Evolutionary conservation across 2,888 invertebrate species (phyloP), one percentile per base, ranked within the genome.

Genomic region (Mesorhabditis sp.): DNA sequence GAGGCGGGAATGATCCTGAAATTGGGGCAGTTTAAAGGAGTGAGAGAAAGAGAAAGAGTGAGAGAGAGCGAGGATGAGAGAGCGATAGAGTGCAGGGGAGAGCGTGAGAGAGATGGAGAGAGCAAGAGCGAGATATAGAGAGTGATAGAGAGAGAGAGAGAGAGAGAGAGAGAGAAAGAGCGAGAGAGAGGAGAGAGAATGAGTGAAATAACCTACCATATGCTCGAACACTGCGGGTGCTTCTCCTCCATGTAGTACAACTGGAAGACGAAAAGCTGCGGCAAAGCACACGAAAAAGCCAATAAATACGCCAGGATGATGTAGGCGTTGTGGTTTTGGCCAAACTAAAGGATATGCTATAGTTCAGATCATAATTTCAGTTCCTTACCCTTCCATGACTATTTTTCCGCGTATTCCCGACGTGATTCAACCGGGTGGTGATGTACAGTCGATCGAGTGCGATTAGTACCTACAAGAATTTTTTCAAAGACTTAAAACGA

Each of bases 381-480:
- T 13, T 7, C 10, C 58, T n/a, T 13, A 50, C 58, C 58, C 58
- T 1, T 50, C 58, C 58, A 10, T 50, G 58, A 65, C 65, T 28
- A 10, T 15, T 41, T 43, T 41, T 42, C 44, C 41, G 15, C 65
- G 43, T 64, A 45, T 41, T 61, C 74, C 64, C 63, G 66, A 70
- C 3, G 70, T 72, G 43, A 42, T 76, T 78, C 74, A 80, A 76
- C 61, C 74, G 76, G 0, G 77, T 75, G 45, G 78, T 77, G 41
- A 78, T 75, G 45, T 75, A 70, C 4, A 80, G 69, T 13, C 80
- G 75, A 74, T 80, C 80, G 13, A 75, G 72, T n/a, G 80, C 78
- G 15, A 80, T 75, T 6, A 80, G 45, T n/a, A 76, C 77, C 74
- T 74, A 70, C 50, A 72, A 62, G 28, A 28, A 28, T 28, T 28